These are phyloP conservation scores for Carettochelys insculpta DNA, from an alignment of 2,113 vertebrate species.

Conservation along the genomic window DNA sequence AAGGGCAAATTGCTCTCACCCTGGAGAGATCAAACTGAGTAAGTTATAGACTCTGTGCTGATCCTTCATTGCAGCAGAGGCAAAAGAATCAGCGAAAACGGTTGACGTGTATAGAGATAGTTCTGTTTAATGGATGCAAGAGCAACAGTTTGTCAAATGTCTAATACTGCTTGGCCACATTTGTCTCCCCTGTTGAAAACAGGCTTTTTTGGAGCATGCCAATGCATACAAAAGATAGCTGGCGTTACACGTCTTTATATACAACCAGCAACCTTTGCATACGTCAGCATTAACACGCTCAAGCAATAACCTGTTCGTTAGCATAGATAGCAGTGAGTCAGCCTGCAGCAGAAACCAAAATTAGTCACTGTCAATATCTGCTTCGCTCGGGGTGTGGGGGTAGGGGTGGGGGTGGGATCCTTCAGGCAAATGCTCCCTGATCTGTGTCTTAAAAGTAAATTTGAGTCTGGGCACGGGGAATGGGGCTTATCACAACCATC, in stretches of 20 bases:
- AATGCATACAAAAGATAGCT: constrained; percentile 64
- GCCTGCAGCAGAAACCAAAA: constrained; percentile 55
- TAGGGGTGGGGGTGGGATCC: too few relatives aligned
- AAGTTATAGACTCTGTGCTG: constrained; percentile 39
- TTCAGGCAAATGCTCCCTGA: constrained; percentile 32
- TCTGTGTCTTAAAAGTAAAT: constrained; percentile 69
- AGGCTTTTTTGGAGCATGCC: constrained; percentile 40
- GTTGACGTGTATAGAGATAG: constrained; percentile 21
- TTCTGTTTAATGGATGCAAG: constrained; percentile 40
- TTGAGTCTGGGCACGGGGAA: constrained; percentile 14
- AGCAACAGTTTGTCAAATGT: constrained; percentile 59
- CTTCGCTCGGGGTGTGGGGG: constrained; percentile 44
- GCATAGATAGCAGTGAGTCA: constrained; percentile 63
- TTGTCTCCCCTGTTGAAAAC: constrained; percentile 59
- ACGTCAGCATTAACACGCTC: constrained; percentile 74
- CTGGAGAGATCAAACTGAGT: constrained; percentile 36
- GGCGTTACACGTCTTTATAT: constrained; percentile 60
- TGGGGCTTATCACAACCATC: background rate
- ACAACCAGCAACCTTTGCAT: constrained; percentile 48
- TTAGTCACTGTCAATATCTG: constrained; percentile 71
- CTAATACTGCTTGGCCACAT: constrained; percentile 58
- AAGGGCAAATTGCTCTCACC: constrained; percentile 27
- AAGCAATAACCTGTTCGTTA: constrained; percentile 69
- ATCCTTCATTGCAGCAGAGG: constrained; percentile 18
- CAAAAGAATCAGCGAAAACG: constrained; percentile 1